Evolutionary conservation across 2,888 invertebrate species (phyloP).

Genomic region (Emmelina monodactyla): DNA sequence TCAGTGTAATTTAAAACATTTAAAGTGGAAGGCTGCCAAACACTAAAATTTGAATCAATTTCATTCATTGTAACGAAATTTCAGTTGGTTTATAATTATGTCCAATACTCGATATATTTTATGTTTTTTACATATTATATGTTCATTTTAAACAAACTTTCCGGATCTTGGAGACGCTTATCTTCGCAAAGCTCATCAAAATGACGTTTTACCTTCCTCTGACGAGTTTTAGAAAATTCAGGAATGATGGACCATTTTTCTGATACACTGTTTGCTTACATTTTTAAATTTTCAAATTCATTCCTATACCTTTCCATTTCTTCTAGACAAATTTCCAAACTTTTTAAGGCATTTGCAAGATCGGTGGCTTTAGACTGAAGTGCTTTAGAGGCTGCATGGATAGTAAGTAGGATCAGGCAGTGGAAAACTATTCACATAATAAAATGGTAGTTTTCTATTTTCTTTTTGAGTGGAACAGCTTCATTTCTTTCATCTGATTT

Average conservation of each 20-base stretch:
- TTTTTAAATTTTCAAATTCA: conserved; percentile 18
- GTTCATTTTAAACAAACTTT: conserved; percentile 16
- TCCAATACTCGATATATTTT: conserved; percentile 16
- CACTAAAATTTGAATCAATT: too few species aligned
- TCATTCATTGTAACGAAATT: conserved; percentile 13
- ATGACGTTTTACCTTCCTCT: conserved; percentile 16
- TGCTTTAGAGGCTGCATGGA: conserved; percentile 15
- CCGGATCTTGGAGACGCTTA: conserved; percentile 16
- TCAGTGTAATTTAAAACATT: too few species aligned
- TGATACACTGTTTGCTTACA: conserved; percentile 16
- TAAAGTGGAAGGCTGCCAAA: too few species aligned
- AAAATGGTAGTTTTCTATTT: conserved; percentile 17
- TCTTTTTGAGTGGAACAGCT: conserved; percentile 16
- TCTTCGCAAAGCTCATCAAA: conserved; percentile 17
- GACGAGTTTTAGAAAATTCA: conserved; percentile 15
- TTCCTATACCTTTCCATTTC: conserved; percentile 15
- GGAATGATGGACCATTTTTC: conserved; percentile 14
- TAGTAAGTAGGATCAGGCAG: conserved; percentile 13
- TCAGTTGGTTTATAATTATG: conserved; percentile 16
- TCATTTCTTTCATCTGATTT: conserved; percentile 18
- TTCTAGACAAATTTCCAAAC: conserved; percentile 16
- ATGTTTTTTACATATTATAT: too few species aligned
- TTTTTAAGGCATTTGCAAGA: conserved; percentile 14
- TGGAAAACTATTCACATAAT: conserved; percentile 16
- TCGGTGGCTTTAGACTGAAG: conserved; percentile 16